phyloP scores from a whole-genome alignment of 2,888 invertebrate genomes.

The Pyrocoelia pectoralis region DNA sequence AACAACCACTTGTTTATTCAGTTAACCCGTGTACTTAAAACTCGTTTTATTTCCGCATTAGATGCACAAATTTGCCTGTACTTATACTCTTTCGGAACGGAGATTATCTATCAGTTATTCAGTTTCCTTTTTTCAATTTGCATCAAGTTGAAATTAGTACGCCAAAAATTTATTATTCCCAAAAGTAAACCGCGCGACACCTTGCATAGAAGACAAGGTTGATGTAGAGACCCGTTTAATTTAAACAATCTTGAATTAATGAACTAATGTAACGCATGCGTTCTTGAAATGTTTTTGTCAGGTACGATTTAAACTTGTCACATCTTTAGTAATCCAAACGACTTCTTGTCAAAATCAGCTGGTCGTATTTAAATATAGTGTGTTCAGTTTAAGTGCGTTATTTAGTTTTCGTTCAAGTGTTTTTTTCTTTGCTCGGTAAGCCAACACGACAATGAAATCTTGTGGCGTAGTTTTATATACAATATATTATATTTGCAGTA shows the following conservation, averaged over 20 bases:
- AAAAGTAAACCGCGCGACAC: background rate
- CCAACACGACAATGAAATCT: background rate
- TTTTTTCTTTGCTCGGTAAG: no score
- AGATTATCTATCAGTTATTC: no score
- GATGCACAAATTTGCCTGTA: no score
- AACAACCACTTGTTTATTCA: no score
- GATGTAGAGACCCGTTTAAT: conserved; percentile 18
- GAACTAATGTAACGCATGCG: conserved; percentile 24
- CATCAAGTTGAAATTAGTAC: no score
- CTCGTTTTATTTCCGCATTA: no score
- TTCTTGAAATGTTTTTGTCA: conserved; percentile 11
- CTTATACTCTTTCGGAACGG: no score
- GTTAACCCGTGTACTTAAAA: no score
- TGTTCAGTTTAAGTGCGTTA: background rate
- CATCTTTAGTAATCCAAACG: conserved; percentile 11
- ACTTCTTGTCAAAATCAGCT: conserved; percentile 20
- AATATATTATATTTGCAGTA: background rate
- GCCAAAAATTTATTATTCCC: conserved; percentile 13
- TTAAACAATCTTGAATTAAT: conserved; percentile 30
- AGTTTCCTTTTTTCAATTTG: no score
- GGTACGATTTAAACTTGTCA: conserved; percentile 7
- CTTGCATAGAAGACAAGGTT: conserved; percentile 15
- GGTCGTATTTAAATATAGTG: conserved; percentile 1
- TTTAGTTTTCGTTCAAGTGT: background rate
- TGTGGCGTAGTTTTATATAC: no score